Percentiles rank a stretch among this genome's conserved stretches.
Evolutionary conservation across 1,140 invertebrate species (phyloP).

Genomic region (Delia radicum): DNA sequence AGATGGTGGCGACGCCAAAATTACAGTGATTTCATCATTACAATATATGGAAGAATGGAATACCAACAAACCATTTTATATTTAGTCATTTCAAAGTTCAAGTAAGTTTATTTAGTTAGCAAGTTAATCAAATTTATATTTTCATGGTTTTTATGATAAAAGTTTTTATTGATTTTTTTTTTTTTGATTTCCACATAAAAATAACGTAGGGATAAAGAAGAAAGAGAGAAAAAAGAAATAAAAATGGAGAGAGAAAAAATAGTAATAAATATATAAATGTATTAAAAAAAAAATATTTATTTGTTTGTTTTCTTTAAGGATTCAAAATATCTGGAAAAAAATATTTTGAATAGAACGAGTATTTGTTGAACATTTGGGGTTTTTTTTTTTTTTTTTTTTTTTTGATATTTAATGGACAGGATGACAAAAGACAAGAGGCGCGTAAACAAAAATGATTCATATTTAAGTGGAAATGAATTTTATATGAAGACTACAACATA

Average conservation of each 20-base stretch:
- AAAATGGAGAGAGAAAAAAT: background rate
- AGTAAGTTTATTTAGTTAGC: background rate
- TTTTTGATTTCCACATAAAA: background rate
- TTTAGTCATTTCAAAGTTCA: background rate
- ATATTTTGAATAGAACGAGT: background rate
- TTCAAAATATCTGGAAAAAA: background rate
- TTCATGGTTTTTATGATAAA: no score
- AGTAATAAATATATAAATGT: background rate
- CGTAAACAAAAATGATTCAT: background rate
- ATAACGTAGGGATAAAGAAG: background rate
- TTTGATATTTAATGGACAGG: background rate
- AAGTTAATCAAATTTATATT: background rate
- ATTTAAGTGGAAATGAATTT: background rate
- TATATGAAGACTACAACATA: background rate
- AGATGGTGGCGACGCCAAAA: slow-evolving; percentile 34
- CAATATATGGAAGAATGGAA: background rate
- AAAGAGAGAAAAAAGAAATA: slow-evolving; percentile 15
- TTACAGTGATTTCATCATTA: slow-evolving; percentile 17
- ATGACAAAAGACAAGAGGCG: background rate
- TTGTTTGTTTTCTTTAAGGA: background rate
- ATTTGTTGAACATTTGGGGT: background rate
- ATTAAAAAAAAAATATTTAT: background rate
- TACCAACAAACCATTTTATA: background rate
- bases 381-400: background rate
- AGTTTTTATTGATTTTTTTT: no score